phyloP scores from a whole-genome alignment of 2,113 vertebrate genomes.

The Oenanthe oenanthe region DNA sequence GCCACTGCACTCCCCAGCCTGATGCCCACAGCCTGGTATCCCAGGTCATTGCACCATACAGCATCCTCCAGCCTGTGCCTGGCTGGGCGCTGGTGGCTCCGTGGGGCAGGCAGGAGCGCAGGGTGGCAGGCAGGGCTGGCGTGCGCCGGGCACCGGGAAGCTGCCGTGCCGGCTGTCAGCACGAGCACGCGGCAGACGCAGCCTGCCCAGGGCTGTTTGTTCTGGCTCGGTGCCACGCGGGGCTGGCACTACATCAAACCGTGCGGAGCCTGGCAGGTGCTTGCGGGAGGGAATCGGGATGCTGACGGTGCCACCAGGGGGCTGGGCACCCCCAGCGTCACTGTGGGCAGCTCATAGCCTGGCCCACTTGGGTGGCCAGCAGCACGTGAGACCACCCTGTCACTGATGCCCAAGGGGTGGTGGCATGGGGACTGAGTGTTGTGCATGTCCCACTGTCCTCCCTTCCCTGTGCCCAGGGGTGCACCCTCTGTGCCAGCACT shows the following conservation, averaged over 20 bases:
- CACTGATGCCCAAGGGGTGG: background rate
- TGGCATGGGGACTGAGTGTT: accelerated
- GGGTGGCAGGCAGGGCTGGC: background rate
- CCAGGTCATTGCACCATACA: accelerated
- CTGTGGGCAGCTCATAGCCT: accelerated
- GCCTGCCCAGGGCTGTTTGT: slow-evolving; percentile 68
- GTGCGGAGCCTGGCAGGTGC: slow-evolving; percentile 34
- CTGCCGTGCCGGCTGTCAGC: slow-evolving; percentile 27
- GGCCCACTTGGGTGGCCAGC: background rate
- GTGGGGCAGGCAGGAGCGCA: background rate
- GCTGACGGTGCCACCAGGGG: background rate
- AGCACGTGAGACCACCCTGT: accelerated
- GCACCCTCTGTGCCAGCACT: background rate
- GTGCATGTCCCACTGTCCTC: background rate
- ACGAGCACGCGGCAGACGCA: slow-evolving; percentile 33
- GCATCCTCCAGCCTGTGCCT: accelerated
- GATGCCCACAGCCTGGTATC: background rate
- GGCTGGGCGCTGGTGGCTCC: background rate
- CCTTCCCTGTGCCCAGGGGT: background rate
- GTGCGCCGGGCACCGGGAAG: background rate
- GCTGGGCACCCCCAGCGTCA: background rate
- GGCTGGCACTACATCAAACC: slow-evolving; percentile 63
- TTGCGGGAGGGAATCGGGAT: background rate
- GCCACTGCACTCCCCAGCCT: background rate
- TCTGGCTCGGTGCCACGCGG: slow-evolving; percentile 45